Evolutionary conservation across 2,888 invertebrate genomes (phyloP).

Genomic region (Stictocephala bisonia): DNA sequence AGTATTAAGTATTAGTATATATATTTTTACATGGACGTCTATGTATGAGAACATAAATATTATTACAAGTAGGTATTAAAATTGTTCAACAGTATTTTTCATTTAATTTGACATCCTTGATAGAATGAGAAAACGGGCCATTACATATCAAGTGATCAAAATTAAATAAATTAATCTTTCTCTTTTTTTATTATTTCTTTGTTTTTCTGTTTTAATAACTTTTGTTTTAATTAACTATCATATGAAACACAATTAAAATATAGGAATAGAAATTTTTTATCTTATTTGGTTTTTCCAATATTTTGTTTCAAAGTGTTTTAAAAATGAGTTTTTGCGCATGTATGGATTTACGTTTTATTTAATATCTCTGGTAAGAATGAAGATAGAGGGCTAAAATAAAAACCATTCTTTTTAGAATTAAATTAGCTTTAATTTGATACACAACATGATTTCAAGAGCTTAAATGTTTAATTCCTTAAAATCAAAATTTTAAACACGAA

Average conservation of each 20-base stretch:
- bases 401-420: constrained; percentile 25
- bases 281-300: neutral
- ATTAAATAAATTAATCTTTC: too few species aligned
- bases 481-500: constrained; percentile 26
- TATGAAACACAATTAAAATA: constrained; percentile 19
- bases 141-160: too few species aligned
- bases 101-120: too few species aligned
- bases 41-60: too few species aligned
- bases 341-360: constrained; percentile 28
- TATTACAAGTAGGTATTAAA: too few species aligned
- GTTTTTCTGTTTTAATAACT: constrained; percentile 7
- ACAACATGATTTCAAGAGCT: constrained; percentile 32
- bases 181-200: too few species aligned
- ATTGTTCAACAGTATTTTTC: too few species aligned
- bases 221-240: constrained; percentile 22
- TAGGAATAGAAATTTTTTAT: constrained; percentile 1
- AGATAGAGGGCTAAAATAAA: constrained; percentile 32
- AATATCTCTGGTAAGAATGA: constrained; percentile 17
- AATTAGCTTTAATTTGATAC: constrained; percentile 32
- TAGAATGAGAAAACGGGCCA: too few species aligned
- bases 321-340: constrained; percentile 1
- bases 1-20: too few species aligned
- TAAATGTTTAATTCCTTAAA: constrained; percentile 14
- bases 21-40: too few species aligned
- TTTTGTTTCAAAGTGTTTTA: constrained; percentile 4